Percentiles rank a stretch among this genome's conserved stretches.
These are phyloP conservation scores for Meiosimyza decipiens DNA, from an alignment of 2,888 invertebrate species.

Conservation along the genomic window DNA sequence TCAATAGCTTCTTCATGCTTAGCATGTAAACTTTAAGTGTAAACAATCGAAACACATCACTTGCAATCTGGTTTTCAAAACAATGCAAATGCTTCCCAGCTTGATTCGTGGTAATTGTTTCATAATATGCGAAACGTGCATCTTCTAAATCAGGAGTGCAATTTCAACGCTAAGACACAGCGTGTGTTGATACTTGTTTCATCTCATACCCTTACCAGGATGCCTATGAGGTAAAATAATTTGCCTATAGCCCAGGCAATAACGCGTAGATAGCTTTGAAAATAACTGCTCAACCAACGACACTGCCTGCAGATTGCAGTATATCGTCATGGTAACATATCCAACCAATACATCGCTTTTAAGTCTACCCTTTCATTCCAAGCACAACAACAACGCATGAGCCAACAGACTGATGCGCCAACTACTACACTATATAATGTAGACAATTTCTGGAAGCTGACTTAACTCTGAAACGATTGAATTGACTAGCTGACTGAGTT, in stretches of 20 bases:
- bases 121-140: conserved; percentile 55
- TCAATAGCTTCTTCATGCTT: too few relatives aligned
- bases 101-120: conserved; percentile 57
- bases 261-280: background rate
- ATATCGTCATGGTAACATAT: background rate
- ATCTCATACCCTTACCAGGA: background rate
- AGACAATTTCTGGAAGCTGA: background rate
- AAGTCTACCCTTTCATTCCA: background rate
- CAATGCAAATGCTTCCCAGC: background rate
- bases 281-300: background rate
- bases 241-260: conserved; percentile 23
- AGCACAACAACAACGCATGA: background rate
- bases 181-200: background rate
- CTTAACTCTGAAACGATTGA: background rate
- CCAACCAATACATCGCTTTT: conserved; percentile 8
- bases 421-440: conserved; percentile 1
- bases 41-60: too few relatives aligned
- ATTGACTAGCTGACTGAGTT: background rate
- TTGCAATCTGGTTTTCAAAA: too few relatives aligned
- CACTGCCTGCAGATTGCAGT: conserved; percentile 12
- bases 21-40: too few relatives aligned
- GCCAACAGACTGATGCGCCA: too few relatives aligned
- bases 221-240: conserved; percentile 7
- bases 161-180: background rate
- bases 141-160: conserved; percentile 16